These are phyloP conservation scores for Melinopterus prodromus DNA, from an alignment of 2,888 invertebrate species.

Conservation along the genomic window DNA sequence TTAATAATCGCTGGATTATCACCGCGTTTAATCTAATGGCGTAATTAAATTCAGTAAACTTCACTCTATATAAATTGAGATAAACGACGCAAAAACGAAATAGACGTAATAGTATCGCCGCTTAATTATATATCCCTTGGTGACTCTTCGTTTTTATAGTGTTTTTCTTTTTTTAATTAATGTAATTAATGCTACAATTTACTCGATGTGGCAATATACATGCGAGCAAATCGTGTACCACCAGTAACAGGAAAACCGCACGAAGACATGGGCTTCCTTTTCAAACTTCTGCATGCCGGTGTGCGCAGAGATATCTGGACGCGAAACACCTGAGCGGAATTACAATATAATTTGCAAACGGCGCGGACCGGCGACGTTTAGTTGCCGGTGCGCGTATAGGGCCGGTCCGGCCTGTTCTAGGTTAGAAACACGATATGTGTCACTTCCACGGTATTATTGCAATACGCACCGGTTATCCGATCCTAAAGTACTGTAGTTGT, in stretches of 20 bases:
- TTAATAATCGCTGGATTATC: neutral
- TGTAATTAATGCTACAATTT: neutral
- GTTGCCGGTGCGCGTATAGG: neutral
- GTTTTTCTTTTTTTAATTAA: too few species aligned
- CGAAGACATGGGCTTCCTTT: slow-evolving; percentile 32
- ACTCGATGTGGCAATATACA: neutral
- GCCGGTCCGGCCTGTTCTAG: slow-evolving; percentile 20
- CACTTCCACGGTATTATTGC: slow-evolving; percentile 35
- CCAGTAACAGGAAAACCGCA: slow-evolving; percentile 35
- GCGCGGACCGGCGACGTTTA: neutral
- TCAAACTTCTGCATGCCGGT: slow-evolving; percentile 22
- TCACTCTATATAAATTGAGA: neutral
- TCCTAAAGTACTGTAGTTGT: neutral
- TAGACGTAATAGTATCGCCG: neutral
- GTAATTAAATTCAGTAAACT: neutral
- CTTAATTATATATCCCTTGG: neutral
- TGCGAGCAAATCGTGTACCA: slow-evolving; percentile 7
- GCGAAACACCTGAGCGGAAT: slow-evolving; percentile 39
- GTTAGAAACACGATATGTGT: slow-evolving; percentile 35
- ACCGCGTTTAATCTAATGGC: neutral
- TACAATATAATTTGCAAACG: slow-evolving; percentile 39
- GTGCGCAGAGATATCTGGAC: neutral
- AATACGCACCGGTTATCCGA: slow-evolving; percentile 19
- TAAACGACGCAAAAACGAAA: neutral
- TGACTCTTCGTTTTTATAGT: neutral